Evolutionary conservation across 1,140 invertebrate genomes (phyloP).

Genomic region (Dysdera silvatica): DNA sequence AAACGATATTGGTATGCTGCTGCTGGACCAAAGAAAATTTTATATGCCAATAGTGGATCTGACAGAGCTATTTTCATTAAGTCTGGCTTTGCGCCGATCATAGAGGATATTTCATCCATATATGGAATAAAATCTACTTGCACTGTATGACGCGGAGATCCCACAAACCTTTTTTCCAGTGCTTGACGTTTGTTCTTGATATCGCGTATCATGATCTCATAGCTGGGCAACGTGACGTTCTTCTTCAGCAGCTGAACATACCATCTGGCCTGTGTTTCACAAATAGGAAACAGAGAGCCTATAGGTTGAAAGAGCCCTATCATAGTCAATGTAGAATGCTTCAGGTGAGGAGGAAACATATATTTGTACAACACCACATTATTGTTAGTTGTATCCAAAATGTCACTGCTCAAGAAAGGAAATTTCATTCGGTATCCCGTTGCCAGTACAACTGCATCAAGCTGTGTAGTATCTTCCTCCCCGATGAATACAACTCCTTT

Average conservation of each 20-base stretch:
- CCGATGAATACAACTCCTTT: slow-evolving; percentile 39
- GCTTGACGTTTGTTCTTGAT: slow-evolving; percentile 36
- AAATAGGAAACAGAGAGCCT: slow-evolving; percentile 47
- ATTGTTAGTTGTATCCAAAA: slow-evolving; percentile 27
- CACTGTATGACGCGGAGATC: slow-evolving; percentile 43
- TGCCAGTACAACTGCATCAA: slow-evolving; percentile 40
- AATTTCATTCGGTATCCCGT: slow-evolving; percentile 44
- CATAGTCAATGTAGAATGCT: slow-evolving; percentile 43
- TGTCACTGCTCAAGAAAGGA: slow-evolving; percentile 39
- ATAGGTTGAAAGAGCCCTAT: slow-evolving; percentile 50
- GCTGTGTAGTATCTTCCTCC: slow-evolving; percentile 33
- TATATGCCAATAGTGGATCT: slow-evolving; percentile 37
- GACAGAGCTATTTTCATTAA: slow-evolving; percentile 38
- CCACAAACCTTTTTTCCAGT: slow-evolving; percentile 36
- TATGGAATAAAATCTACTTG: slow-evolving; percentile 43
- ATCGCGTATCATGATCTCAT: slow-evolving; percentile 39
- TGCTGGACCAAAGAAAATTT: neutral
- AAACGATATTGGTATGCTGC: no score
- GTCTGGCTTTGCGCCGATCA: slow-evolving; percentile 39
- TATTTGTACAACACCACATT: slow-evolving; percentile 24
- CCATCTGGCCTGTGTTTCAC: slow-evolving; percentile 49
- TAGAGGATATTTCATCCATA: slow-evolving; percentile 41
- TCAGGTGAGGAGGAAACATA: slow-evolving; percentile 15
- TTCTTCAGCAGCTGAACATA: slow-evolving; percentile 34
- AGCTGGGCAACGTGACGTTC: slow-evolving; percentile 32